Conservation (phyloP, 2,888 invertebrate species). For the Uropetala carovei region DNA sequence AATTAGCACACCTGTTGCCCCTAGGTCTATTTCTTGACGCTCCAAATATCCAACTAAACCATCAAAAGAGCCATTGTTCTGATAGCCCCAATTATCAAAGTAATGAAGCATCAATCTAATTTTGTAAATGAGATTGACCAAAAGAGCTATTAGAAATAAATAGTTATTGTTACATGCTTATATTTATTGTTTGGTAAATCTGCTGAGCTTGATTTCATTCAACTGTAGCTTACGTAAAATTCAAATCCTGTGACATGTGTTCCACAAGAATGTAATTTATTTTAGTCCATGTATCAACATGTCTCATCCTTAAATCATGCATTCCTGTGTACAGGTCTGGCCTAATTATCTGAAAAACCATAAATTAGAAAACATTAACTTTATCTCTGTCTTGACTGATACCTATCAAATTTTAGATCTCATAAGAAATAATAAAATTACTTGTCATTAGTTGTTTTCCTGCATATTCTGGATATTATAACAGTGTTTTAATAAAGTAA, state of each 20-base stretch:
- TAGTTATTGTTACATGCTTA: not conserved
- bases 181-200: not conserved
- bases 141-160: not conserved
- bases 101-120: conserved; percentile 1
- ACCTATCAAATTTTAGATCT: not conserved
- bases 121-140: not conserved
- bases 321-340: conserved; percentile 67
- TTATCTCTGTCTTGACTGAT: not conserved
- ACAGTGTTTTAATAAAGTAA: no score
- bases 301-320: conserved; percentile 73
- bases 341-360: conserved; percentile 65
- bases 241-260: conserved; percentile 74
- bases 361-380: not conserved
- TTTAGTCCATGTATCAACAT: conserved; percentile 75
- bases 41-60: conserved; percentile 79
- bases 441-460: no score
- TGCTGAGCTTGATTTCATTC: not conserved
- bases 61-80: conserved; percentile 78
- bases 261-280: conserved; percentile 74
- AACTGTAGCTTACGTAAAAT: conserved; percentile 73
- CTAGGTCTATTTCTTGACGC: conserved; percentile 77
- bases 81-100: conserved; percentile 46
- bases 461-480: no score
- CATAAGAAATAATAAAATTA: not conserved
- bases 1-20: conserved; percentile 74